phyloP scores from a whole-genome alignment of 2,797 vertebrate species.

The Choloepus didactylus region DNA sequence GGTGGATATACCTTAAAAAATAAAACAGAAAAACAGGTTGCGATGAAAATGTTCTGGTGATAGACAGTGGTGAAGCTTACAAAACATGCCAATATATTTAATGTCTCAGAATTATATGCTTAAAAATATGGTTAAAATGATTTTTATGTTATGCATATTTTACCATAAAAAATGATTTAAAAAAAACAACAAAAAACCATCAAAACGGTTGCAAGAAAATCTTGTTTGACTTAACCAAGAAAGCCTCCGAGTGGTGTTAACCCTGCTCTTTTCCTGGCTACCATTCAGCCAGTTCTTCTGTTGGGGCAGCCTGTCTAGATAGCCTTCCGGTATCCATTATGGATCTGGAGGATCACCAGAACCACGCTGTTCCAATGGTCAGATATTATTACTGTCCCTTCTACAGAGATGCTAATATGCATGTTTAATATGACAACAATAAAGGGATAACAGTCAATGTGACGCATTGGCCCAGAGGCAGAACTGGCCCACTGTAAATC shows the following conservation, averaged over 20 bases:
- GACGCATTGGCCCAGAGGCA: neutral
- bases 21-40: neutral
- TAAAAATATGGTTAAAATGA: no score
- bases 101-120: no score
- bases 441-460: neutral
- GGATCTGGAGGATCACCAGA: neutral
- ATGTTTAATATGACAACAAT: neutral
- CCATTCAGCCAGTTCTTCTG: neutral
- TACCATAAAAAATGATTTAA: neutral
- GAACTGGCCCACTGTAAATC: neutral
- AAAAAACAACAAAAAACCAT: neutral
- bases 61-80: no score
- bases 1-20: constrained; percentile 91
- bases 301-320: neutral
- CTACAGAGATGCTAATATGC: neutral
- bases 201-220: neutral
- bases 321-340: neutral
- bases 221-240: neutral
- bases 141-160: no score
- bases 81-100: no score
- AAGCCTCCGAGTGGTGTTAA: neutral
- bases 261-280: neutral
- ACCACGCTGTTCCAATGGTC: neutral
- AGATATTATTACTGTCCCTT: neutral
- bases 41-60: no score